Percentiles rank a stretch among this genome's conserved stretches.
Conservation (phyloP, 2,113 vertebrate genomes). For the Gambusia holbrooki region DNA sequence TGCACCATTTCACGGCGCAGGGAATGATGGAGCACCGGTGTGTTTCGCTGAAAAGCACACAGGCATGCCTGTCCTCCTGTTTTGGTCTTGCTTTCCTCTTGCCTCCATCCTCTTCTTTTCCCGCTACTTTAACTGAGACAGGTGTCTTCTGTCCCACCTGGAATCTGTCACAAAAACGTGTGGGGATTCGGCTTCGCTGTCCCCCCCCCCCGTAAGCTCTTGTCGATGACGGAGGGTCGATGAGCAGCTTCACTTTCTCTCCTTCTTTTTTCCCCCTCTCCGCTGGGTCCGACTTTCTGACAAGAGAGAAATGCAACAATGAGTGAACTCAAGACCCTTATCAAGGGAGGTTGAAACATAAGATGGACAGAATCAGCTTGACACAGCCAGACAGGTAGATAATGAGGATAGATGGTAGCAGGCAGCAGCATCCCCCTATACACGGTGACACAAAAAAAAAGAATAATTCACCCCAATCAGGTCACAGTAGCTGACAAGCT, state of each 20-base stretch:
- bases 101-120: not conserved
- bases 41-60: conserved; percentile 53
- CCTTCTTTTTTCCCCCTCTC: conserved; percentile 9
- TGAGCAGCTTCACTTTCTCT: conserved; percentile 24
- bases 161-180: conserved; percentile 40
- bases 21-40: conserved; percentile 25
- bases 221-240: conserved; percentile 27
- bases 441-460: conserved; percentile 13
- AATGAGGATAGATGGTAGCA: conserved; percentile 66
- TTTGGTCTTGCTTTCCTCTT: conserved; percentile 1
- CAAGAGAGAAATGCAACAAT: conserved; percentile 54
- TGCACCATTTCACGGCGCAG: conserved; percentile 37
- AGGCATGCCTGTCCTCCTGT: conserved; percentile 12
- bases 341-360: conserved; percentile 38
- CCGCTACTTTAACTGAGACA: conserved; percentile 7
- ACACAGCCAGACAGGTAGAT: conserved; percentile 47
- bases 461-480: conserved; percentile 47
- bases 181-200: conserved; percentile 16
- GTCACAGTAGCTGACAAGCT: conserved; percentile 34
- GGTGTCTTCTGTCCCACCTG: conserved; percentile 20
- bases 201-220: conserved; percentile 16
- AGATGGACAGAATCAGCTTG: conserved; percentile 51
- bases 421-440: conserved; percentile 45
- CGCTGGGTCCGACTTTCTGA: conserved; percentile 49
- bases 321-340: conserved; percentile 48